Conservation (phyloP, 2,797 vertebrate species). For the Enteromius unitaeniatus region DNA sequence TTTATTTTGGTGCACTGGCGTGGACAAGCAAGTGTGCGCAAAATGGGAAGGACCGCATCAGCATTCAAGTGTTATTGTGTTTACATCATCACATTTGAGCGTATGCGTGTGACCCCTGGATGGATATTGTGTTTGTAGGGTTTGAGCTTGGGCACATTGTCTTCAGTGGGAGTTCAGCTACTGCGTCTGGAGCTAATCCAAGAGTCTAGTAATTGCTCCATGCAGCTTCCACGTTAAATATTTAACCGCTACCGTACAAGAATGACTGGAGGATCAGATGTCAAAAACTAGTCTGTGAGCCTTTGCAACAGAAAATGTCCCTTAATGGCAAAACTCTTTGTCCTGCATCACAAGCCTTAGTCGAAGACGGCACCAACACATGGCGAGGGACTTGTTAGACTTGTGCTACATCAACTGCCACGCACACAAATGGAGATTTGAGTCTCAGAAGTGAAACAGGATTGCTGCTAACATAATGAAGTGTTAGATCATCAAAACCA, state of each 20-base stretch:
- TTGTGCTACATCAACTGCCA: not conserved
- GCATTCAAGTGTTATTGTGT: constrained; percentile 48
- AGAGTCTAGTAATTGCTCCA: constrained; percentile 78
- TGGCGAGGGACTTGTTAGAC: not conserved
- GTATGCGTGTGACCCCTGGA: constrained; percentile 33
- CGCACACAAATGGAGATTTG: not conserved
- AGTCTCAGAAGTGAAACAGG: constrained; percentile 5
- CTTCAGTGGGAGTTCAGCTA: constrained; percentile 67
- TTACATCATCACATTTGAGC: constrained; percentile 40
- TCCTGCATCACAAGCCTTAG: constrained; percentile 53
- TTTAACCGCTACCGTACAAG: constrained; percentile 76
- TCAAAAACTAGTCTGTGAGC: constrained; percentile 69
- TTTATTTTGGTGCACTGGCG: constrained; percentile 46
- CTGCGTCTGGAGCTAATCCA: constrained; percentile 74
- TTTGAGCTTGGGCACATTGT: constrained; percentile 42
- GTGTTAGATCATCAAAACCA: constrained; percentile 4
- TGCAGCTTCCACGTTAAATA: constrained; percentile 78
- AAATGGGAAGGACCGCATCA: constrained; percentile 42
- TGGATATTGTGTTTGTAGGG: constrained; percentile 22
- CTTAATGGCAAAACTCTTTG: constrained; percentile 57
- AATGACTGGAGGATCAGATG: constrained; percentile 71
- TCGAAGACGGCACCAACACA: not conserved
- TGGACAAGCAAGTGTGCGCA: constrained; percentile 30
- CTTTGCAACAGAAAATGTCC: constrained; percentile 63
- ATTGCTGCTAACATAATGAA: constrained; percentile 5